Percentiles rank a stretch among this genome's conserved stretches.
Conservation (phyloP, 2,888 invertebrate genomes). For the Tridacna gigas region DNA sequence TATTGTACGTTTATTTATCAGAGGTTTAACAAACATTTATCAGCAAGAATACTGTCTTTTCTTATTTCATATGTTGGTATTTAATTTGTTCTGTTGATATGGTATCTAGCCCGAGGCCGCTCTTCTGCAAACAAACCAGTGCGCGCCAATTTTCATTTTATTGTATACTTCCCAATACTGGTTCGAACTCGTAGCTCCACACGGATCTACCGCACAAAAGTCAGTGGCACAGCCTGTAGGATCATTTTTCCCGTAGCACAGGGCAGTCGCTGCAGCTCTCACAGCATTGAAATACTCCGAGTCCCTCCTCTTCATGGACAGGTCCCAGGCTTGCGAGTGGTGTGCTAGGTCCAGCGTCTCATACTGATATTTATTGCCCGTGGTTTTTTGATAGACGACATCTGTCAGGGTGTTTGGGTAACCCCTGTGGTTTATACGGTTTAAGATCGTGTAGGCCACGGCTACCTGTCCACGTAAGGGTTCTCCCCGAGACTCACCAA, state of each 20-base stretch:
- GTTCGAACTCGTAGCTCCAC: constrained; percentile 17
- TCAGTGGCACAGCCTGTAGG: constrained; percentile 46
- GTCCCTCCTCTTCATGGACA: not conserved
- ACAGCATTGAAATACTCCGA: constrained; percentile 21
- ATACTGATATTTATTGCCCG: constrained; percentile 22
- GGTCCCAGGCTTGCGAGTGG: constrained; percentile 26
- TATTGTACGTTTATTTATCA: no score
- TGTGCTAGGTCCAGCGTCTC: constrained; percentile 33
- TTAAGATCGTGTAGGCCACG: constrained; percentile 55
- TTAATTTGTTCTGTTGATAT: not conserved
- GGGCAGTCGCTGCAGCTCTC: constrained; percentile 32
- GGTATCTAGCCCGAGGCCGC: not conserved
- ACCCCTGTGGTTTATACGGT: constrained; percentile 41
- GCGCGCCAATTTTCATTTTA: constrained; percentile 42
- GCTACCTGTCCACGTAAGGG: constrained; percentile 38
- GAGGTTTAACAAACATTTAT: no score
- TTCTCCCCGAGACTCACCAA: constrained; percentile 54
- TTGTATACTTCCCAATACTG: constrained; percentile 21
- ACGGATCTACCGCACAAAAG: constrained; percentile 41
- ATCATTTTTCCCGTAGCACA: constrained; percentile 35
- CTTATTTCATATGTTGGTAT: not conserved
- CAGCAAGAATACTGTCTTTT: no score
- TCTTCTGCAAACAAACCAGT: constrained; percentile 48
- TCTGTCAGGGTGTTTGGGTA: constrained; percentile 45
- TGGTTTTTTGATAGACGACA: constrained; percentile 30